phyloP scores from a whole-genome alignment of 2,888 invertebrate species.

The Eupithecia inturbata region DNA sequence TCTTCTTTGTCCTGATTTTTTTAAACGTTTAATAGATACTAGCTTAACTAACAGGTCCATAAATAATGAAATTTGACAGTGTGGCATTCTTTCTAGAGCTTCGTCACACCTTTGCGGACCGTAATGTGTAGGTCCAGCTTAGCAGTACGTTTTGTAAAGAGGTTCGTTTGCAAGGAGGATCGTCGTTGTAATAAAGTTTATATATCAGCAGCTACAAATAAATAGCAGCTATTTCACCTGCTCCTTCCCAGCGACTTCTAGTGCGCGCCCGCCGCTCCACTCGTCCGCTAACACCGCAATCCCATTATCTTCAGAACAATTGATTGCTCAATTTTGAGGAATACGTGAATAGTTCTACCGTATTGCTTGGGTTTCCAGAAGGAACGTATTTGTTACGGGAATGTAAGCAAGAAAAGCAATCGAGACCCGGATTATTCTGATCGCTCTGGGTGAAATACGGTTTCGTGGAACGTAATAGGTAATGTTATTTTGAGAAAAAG shows the following conservation, averaged over 20 bases:
- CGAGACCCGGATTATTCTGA: background rate
- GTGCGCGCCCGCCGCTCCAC: slow-evolving; percentile 38
- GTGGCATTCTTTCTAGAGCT: too few species aligned
- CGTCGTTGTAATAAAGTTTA: too few species aligned
- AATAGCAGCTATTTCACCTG: background rate
- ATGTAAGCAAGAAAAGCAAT: background rate
- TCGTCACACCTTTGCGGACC: too few species aligned
- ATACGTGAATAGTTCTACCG: slow-evolving; percentile 32
- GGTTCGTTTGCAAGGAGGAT: too few species aligned
- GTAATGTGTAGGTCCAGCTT: too few species aligned
- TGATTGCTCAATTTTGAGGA: slow-evolving; percentile 48
- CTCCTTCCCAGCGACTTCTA: background rate
- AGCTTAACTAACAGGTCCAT: too few species aligned
- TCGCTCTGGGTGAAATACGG: background rate
- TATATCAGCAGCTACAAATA: background rate
- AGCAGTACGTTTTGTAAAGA: too few species aligned
- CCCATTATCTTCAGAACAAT: slow-evolving; percentile 53
- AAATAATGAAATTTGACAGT: too few species aligned
- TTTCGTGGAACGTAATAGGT: background rate
- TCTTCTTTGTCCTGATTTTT: too few species aligned
- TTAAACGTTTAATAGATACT: too few species aligned
- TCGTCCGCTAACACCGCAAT: slow-evolving; percentile 54
- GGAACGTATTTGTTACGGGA: background rate
- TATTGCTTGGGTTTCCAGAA: slow-evolving; percentile 2
- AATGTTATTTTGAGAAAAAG: background rate